A percentile compares a stretch with the other conserved stretches of the same genome.
These are phyloP conservation scores for Anguilla japonica DNA, from an alignment of 2,113 vertebrate species.

Conservation along the genomic window DNA sequence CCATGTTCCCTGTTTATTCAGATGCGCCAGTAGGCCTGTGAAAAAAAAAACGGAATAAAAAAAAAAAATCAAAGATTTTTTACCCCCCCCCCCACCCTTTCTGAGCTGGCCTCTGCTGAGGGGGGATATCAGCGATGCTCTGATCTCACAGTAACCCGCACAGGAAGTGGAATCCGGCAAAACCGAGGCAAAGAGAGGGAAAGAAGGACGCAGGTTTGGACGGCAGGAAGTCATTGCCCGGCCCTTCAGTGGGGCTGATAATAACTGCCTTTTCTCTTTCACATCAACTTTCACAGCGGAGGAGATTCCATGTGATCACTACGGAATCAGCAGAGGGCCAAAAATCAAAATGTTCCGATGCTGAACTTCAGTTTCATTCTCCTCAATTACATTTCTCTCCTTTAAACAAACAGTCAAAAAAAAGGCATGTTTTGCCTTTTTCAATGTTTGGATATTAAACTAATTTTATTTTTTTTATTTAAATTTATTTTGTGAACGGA, in stretches of 20 bases:
- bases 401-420: conserved; percentile 66
- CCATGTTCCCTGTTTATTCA: conserved; percentile 66
- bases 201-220: not conserved
- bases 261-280: not conserved
- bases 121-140: conserved; percentile 45
- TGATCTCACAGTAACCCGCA: conserved; percentile 47
- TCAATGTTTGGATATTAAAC: conserved; percentile 64
- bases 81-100: conserved; percentile 8
- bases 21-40: conserved; percentile 59
- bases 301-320: conserved; percentile 54
- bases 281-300: conserved; percentile 54
- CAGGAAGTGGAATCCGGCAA: conserved; percentile 45
- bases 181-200: conserved; percentile 52
- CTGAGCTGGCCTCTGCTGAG: conserved; percentile 32
- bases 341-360: conserved; percentile 61
- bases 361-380: conserved; percentile 65
- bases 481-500: conserved; percentile 55
- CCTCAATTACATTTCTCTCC: conserved; percentile 66
- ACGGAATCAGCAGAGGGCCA: conserved; percentile 54
- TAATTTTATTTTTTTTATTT: conserved; percentile 24
- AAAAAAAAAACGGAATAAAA: conserved; percentile 34
- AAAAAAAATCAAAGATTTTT: conserved; percentile 16
- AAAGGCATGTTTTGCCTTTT: conserved; percentile 59
- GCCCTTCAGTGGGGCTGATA: not conserved
- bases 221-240: conserved; percentile 24